Evolutionary conservation across 1,140 invertebrate genomes (phyloP).

Genomic region (Drosophila ficusphila): DNA sequence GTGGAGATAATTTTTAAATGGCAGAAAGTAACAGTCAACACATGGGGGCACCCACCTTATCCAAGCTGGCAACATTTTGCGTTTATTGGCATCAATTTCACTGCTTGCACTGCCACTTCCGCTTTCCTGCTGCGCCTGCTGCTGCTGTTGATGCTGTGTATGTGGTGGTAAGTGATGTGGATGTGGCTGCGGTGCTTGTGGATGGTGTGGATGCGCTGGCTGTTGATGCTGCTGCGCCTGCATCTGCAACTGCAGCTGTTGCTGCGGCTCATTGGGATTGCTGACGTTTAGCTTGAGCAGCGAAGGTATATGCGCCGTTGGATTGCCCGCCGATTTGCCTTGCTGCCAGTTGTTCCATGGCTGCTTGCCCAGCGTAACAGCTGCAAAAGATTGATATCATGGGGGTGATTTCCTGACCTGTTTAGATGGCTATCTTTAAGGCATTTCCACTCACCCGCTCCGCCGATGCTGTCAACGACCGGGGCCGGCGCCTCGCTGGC

Average conservation of each 20-base stretch:
- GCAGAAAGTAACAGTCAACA: too few relatives aligned
- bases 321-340: conserved; percentile 30
- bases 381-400: not conserved
- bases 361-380: conserved; percentile 22
- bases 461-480: not conserved
- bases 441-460: conserved; percentile 35
- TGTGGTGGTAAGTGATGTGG: conserved; percentile 3
- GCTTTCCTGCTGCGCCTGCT: conserved; percentile 7
- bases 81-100: conserved; percentile 92
- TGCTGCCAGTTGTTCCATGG: conserved; percentile 55
- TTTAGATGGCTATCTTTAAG: too few relatives aligned
- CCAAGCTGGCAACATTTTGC: conserved; percentile 96
- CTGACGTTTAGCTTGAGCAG: conserved; percentile 75
- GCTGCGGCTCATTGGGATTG: conserved; percentile 70
- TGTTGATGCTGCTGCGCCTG: conserved; percentile 6
- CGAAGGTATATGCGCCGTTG: conserved; percentile 78
- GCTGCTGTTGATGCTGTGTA: conserved; percentile 6
- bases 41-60: conserved; percentile 86
- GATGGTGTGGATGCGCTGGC: conserved; percentile 9
- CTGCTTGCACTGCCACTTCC: conserved; percentile 6
- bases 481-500: conserved; percentile 2
- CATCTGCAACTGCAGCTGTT: conserved; percentile 39
- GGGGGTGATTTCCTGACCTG: not conserved
- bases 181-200: not conserved
- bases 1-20: too few relatives aligned